Percentiles rank a stretch among this genome's conserved stretches.
These are phyloP conservation scores for Gadus macrocephalus DNA, from an alignment of 2,113 vertebrate genomes.

Conservation along the genomic window DNA sequence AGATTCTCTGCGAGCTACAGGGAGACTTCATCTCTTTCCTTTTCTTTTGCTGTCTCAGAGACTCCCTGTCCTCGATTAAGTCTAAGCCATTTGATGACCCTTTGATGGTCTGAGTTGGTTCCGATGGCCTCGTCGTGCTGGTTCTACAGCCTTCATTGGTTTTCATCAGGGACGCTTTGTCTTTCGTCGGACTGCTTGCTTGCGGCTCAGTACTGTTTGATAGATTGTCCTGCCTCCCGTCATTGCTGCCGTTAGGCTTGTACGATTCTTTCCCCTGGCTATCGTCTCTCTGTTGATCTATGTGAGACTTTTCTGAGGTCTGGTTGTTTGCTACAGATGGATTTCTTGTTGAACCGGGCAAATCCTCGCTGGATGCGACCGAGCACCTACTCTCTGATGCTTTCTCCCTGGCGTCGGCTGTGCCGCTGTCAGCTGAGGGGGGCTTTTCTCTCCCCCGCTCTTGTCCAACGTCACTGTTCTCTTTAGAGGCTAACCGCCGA, in stretches of 20 bases:
- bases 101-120: conserved; percentile 57
- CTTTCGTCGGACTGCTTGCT: conserved; percentile 49
- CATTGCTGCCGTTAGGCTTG: conserved; percentile 32
- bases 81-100: conserved; percentile 17
- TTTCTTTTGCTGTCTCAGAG: conserved; percentile 70
- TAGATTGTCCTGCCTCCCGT: conserved; percentile 46
- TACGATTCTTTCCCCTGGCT: conserved; percentile 40
- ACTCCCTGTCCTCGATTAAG: conserved; percentile 63
- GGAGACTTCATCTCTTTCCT: conserved; percentile 76
- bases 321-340: conserved; percentile 41
- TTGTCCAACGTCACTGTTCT: conserved; percentile 29
- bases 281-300: conserved; percentile 41
- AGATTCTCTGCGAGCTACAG: conserved; percentile 62
- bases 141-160: conserved; percentile 54
- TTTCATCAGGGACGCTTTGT: conserved; percentile 53
- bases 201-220: conserved; percentile 47
- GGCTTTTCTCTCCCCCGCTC: conserved; percentile 33
- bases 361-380: conserved; percentile 34
- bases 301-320: conserved; percentile 40
- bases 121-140: conserved; percentile 50
- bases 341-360: conserved; percentile 41
- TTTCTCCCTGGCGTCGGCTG: conserved; percentile 35
- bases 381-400: conserved; percentile 17
- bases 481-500: conserved; percentile 37
- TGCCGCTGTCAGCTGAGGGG: conserved; percentile 25